Evolutionary conservation across 37 sponge, comb jelly and placozoan genomes (phyloP).

Genomic region (Agelas oroides): DNA sequence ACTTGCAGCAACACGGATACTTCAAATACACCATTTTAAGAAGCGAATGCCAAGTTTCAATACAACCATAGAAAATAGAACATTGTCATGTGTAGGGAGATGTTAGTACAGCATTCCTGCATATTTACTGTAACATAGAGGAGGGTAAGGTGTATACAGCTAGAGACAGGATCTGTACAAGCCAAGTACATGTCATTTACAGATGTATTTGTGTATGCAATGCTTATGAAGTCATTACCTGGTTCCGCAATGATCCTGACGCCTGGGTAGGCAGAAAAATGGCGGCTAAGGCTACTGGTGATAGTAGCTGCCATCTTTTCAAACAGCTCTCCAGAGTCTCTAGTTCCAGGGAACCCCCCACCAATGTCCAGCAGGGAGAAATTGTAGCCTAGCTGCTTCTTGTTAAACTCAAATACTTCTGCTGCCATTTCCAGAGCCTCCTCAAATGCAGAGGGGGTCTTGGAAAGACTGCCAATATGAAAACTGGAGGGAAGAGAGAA

Average conservation of each 20-base stretch:
- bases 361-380: slow-evolving; percentile 91
- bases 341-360: slow-evolving; percentile 87
- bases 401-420: slow-evolving; percentile 67
- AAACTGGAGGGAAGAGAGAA: slow-evolving; percentile 64
- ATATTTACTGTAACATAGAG: too few species aligned
- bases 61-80: too few species aligned
- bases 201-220: too few species aligned
- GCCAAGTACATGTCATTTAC: too few species aligned
- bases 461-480: slow-evolving; percentile 90
- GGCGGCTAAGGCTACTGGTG: slow-evolving; percentile 10
- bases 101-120: too few species aligned
- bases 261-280: slow-evolving; percentile 27
- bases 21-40: too few species aligned
- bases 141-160: too few species aligned
- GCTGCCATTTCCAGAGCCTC: slow-evolving; percentile 66
- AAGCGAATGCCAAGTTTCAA: too few species aligned
- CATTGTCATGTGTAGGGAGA: too few species aligned
- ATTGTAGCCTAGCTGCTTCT: slow-evolving; percentile 52
- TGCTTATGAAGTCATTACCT: slow-evolving; percentile 35
- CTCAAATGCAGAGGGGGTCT: slow-evolving; percentile 62
- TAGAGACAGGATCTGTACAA: too few species aligned
- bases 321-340: slow-evolving; percentile 43
- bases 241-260: slow-evolving; percentile 91
- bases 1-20: too few species aligned
- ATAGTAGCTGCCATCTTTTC: slow-evolving; percentile 21